Evolutionary conservation across 2,113 vertebrate genomes (phyloP).

Genomic region (Bujurquina vittata): DNA sequence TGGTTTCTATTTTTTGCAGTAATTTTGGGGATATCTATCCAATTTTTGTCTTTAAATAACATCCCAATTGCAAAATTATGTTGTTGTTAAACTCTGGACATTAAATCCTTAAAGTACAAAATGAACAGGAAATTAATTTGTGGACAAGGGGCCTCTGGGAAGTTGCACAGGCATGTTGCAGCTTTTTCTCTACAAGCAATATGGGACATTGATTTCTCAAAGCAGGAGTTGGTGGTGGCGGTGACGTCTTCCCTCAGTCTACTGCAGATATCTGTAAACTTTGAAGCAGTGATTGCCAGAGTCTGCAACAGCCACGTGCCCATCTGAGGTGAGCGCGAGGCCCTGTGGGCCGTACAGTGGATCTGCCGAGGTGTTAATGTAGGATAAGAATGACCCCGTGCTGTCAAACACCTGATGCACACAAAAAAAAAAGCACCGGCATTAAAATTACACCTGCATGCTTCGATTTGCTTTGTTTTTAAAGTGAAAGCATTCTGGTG

Average conservation of each 20-base stretch:
- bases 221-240: background rate
- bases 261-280: constrained; percentile 97
- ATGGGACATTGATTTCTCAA: background rate
- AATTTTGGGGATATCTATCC: background rate
- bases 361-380: constrained; percentile 96
- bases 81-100: background rate
- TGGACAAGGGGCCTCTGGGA: background rate
- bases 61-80: background rate
- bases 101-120: background rate
- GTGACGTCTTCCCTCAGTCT: constrained; percentile 42
- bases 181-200: constrained; percentile 26
- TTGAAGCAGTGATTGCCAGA: constrained; percentile 99
- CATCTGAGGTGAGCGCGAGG: constrained; percentile 93
- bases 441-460: background rate
- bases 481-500: background rate
- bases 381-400: constrained; percentile 94
- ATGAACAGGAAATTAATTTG: background rate
- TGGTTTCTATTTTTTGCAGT: background rate
- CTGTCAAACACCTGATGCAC: constrained; percentile 92
- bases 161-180: constrained; percentile 20
- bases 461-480: background rate
- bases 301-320: constrained; percentile 94
- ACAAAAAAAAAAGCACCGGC: background rate
- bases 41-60: background rate
- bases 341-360: constrained; percentile 95